Conservation (phyloP, 1,140 invertebrate species). For the Eubasilissa regina region DNA sequence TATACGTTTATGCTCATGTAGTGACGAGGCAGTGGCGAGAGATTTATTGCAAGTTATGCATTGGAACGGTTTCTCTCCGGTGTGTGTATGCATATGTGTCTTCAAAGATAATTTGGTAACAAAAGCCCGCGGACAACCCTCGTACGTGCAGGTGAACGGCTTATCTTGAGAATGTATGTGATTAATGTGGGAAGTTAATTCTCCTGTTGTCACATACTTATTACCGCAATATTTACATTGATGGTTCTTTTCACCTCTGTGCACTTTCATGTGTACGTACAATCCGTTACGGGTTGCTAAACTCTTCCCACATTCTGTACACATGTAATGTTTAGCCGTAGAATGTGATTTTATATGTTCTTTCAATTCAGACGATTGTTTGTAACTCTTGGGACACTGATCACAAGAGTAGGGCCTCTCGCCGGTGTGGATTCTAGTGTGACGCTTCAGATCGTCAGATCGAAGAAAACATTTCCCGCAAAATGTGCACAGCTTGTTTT, state of each 20-base stretch:
- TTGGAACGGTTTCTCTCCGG: conserved; percentile 74
- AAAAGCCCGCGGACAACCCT: conserved; percentile 52
- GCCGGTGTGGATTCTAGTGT: conserved; percentile 75
- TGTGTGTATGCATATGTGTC: conserved; percentile 66
- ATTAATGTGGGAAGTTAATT: conserved; percentile 61
- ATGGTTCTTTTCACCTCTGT: conserved; percentile 57
- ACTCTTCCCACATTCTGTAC: conserved; percentile 74
- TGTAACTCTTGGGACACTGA: conserved; percentile 65
- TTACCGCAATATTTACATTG: conserved; percentile 56
- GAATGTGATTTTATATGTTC: conserved; percentile 76
- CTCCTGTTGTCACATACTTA: conserved; percentile 67
- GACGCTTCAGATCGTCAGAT: conserved; percentile 62
- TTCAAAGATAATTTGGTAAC: conserved; percentile 56
- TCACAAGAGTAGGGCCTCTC: conserved; percentile 74
- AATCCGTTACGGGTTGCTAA: conserved; percentile 61
- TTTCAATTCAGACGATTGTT: conserved; percentile 67
- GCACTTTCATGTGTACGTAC: conserved; percentile 59
- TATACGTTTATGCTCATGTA: conserved; percentile 54
- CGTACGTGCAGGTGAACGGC: conserved; percentile 70
- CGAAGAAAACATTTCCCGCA: conserved; percentile 61
- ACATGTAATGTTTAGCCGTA: conserved; percentile 76
- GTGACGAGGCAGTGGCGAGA: conserved; percentile 55
- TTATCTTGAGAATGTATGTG: conserved; percentile 74
- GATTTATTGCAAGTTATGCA: conserved; percentile 74
- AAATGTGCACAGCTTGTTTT: conserved; percentile 57